Base-by-base conservation (phyloP, 1,140 invertebrate genomes). In the Reticulitermes speratus region DNA sequence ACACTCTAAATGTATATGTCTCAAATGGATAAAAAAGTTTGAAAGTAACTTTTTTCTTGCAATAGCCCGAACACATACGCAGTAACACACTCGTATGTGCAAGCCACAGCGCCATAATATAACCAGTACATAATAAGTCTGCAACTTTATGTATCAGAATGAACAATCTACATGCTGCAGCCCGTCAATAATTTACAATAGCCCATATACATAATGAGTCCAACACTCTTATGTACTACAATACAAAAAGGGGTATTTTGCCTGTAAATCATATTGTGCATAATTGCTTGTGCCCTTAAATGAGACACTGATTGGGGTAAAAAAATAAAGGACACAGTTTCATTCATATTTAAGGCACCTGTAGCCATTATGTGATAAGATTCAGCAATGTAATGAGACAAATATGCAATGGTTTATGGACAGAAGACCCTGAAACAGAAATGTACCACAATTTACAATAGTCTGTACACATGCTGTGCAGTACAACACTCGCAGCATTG, bases 201-300 rank as follows among this genome's bases (percentile, higher is more conserved):
- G 86, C 86, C 86, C 82, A 86, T 84, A 86, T 81, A 86, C 83
- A 84, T 84, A 84, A 84, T 16, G 83, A 84, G 83, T 84, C 44
- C 48, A n/a, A 59, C 44, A 84, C 83, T 52, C 83, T 84, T 52
- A 52, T 52, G 83, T 52, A 52, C 45, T 48, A 32, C 30, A 32
- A 84, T 59, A 45, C 19, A 45, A 84, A 75, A 75, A 30, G 12
- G 65, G 65, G 65, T 75, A 75, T 75, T 30, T n/a, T 75, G 65
- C n/a, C 65, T 14, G 65, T 75, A 75, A 75, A 75, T 75, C 65
- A 75, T 75, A 14, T 75, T n/a, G 65, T 14, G 65, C 65, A 75
- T 75, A 75, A n/a, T 30, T 75, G 52, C 19, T 21, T 55, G 52
- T 55, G 14, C 52, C 52, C 19, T 55, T 55, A 55, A 55, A 55